A percentile compares a stretch with the other conserved stretches of the same genome.
Conservation (phyloP, 2,113 vertebrate genomes). For the Xyliphius kryptos region DNA sequence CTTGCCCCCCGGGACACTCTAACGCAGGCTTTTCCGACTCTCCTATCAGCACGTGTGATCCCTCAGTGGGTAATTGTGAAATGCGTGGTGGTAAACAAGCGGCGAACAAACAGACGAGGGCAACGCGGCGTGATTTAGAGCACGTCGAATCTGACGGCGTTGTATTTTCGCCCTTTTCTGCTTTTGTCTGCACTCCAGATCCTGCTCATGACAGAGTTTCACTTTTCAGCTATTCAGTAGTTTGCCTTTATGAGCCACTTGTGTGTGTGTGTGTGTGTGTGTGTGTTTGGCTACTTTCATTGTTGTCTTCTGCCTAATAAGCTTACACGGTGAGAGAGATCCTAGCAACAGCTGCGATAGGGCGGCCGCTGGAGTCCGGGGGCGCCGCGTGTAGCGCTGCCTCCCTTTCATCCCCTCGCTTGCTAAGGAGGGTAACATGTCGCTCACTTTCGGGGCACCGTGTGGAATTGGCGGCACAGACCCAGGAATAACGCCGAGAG, state of each 20-base stretch:
- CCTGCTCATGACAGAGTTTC: conserved; percentile 15
- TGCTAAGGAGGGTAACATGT: conserved; percentile 40
- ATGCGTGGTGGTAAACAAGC: conserved; percentile 4
- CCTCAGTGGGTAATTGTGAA: not conserved
- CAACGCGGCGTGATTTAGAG: not conserved
- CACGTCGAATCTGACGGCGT: conserved; percentile 10
- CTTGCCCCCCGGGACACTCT: not conserved
- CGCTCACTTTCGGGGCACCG: conserved; percentile 7
- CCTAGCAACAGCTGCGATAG: conserved; percentile 56
- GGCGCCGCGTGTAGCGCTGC: conserved; percentile 29
- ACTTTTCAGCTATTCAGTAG: conserved; percentile 4
- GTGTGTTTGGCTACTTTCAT: conserved; percentile 26
- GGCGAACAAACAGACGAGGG: not conserved
- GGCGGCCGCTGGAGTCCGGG: conserved; percentile 47
- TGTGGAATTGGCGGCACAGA: not conserved
- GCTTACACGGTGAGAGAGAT: conserved; percentile 47
- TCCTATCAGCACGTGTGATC: not conserved
- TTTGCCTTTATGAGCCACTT: not conserved
- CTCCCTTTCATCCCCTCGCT: conserved; percentile 26
- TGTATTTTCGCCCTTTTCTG: conserved; percentile 1
- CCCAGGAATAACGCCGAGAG: not conserved
- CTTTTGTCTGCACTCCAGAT: conserved; percentile 3
- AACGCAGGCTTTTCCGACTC: not conserved
- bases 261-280: conserved; percentile 28
- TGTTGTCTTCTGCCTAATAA: conserved; percentile 49